These are phyloP conservation scores for Burhinus bistriatus DNA, from an alignment of 2,113 vertebrate genomes.

Conservation along the genomic window DNA sequence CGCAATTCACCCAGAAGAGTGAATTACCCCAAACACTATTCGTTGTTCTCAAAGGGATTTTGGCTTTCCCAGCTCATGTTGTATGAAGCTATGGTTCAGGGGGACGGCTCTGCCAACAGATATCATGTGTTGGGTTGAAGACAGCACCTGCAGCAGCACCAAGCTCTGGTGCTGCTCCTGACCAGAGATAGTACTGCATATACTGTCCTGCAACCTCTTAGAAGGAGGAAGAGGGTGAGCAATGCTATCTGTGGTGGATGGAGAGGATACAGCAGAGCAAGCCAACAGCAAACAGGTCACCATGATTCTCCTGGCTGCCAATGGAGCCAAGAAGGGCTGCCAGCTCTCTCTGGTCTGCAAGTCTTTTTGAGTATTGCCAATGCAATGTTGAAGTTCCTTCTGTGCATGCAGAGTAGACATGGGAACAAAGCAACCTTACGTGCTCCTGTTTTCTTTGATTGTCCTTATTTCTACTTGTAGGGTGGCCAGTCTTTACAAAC, in stretches of 20 bases:
- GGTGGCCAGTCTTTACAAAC: background rate
- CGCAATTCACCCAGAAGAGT: background rate
- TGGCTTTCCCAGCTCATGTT: background rate
- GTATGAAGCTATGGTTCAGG: background rate
- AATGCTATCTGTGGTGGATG: background rate
- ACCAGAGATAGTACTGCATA: rapidly evolving
- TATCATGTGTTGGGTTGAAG: background rate
- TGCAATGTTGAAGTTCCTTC: background rate
- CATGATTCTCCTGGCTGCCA: background rate
- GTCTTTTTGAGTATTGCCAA: background rate
- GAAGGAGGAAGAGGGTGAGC: background rate
- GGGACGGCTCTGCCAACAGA: background rate
- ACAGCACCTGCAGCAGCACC: background rate
- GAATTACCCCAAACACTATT: background rate
- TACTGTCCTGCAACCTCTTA: background rate
- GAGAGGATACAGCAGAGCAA: background rate
- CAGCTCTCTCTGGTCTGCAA: background rate
- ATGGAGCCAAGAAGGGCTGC: background rate
- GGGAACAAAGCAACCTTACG: rapidly evolving
- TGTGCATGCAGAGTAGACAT: background rate
- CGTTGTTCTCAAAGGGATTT: background rate
- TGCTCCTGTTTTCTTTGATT: background rate
- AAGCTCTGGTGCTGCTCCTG: background rate
- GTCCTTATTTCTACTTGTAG: background rate
- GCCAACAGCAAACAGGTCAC: background rate